Evolutionary conservation across 2,797 vertebrate species (phyloP), one percentile per base, ranked within the genome.

Genomic region (Dicrostonyx torquatus): DNA sequence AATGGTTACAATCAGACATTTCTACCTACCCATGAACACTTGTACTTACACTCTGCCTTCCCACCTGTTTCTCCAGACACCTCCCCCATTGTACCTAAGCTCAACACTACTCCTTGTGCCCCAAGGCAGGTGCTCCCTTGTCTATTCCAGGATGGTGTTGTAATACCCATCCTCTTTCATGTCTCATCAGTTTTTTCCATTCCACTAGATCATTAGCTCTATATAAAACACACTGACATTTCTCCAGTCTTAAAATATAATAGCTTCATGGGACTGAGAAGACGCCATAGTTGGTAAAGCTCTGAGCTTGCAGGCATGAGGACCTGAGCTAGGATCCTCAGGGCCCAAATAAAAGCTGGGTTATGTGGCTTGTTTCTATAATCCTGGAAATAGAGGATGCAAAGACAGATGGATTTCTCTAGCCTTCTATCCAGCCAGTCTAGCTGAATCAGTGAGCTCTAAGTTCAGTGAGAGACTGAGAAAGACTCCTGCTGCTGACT

Each of bases 121-220:
- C n/a, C 45, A 72, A n/a, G 58, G 53, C 24, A 43, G 62, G 55
- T 2, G 22, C n/a, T 50, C 50, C 43, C 45, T 60, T 62, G 31
- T 17, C 37, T 20, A n/a, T 48, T 83, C 26, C 20, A 72, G 31
- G 43, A 20, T 15, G 17, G n/a, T 87, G 7, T 89, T 75, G 29
- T 76, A 87, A 34, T 40, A 93, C 75, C 29, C n/a, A 15, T 14
- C 37, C 34, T 89, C 78, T 68, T 72, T 70, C 87, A 66, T 87
- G 72, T 60, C 90, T 72, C 88, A 24, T 64, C 48, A 24, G 29
- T 12, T 64, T 87, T 75, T 60, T 34, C 11, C 9, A 31, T 24
- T 84, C 17, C 34, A 2, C 29, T 76, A 6, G 53, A 37, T 34
- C n/a, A 7, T 90, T 70, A 18, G 29, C 5, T 24, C 18, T 92